A percentile compares a stretch with the other conserved stretches of the same genome.
phyloP scores from a whole-genome alignment of 2,888 invertebrate genomes.

The Melikaiella ostensackeni region DNA sequence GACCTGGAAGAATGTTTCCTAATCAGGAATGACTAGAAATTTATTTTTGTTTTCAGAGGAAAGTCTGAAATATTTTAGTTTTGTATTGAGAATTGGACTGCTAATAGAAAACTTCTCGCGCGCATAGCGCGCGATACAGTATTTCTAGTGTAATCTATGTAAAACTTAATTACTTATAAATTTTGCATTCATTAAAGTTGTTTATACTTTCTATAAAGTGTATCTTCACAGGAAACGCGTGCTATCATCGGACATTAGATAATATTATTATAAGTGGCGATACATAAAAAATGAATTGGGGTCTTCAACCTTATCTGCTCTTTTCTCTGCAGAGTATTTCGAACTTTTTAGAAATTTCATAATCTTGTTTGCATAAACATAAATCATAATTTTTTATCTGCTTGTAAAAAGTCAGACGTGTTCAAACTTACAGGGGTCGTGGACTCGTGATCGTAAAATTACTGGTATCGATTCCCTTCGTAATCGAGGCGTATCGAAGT shows the following conservation, averaged over 20 bases:
- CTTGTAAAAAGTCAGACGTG: not conserved
- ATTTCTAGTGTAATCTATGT: too few relatives aligned
- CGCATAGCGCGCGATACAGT: too few relatives aligned
- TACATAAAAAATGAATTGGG: constrained; percentile 12
- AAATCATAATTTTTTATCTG: not conserved
- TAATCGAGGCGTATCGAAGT: constrained; percentile 36
- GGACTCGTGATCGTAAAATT: constrained; percentile 15
- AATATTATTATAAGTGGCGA: not conserved
- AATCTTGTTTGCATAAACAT: not conserved
- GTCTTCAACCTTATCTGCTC: constrained; percentile 29
- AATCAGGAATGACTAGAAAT: too few relatives aligned
- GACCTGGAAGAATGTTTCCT: too few relatives aligned
- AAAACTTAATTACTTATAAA: too few relatives aligned
- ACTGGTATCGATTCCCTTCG: constrained; percentile 31
- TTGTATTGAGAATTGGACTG: too few relatives aligned
- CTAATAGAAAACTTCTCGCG: too few relatives aligned
- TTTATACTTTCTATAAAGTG: not conserved
- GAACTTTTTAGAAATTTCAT: constrained; percentile 13
- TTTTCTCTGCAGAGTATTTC: not conserved
- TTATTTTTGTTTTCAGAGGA: too few relatives aligned
- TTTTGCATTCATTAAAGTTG: not conserved
- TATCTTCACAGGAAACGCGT: constrained; percentile 12
- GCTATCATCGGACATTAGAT: constrained; percentile 30
- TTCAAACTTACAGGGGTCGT: not conserved
- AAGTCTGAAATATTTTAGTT: too few relatives aligned